A percentile compares a stretch with the other conserved stretches of the same genome.
Conservation (phyloP, 2,113 vertebrate genomes). For the Edolisoma coerulescens region DNA sequence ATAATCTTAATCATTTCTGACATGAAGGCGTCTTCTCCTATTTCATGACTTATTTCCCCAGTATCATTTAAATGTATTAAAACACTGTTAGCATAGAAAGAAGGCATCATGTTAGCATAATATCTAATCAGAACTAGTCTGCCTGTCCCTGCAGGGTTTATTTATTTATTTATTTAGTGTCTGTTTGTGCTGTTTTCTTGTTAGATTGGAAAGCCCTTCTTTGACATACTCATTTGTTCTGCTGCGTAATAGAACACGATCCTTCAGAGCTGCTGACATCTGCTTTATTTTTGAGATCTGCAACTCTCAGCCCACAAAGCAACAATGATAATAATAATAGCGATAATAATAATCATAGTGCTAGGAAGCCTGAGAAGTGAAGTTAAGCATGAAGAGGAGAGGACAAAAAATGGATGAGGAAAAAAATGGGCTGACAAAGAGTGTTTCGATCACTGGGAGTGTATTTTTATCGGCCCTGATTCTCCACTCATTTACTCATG, state of each 20-base stretch:
- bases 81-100: slow-evolving; percentile 66
- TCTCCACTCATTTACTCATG: background rate
- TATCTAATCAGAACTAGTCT: slow-evolving; percentile 72
- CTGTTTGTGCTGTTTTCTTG: slow-evolving; percentile 74
- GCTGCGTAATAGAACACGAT: slow-evolving; percentile 70
- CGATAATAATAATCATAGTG: slow-evolving; percentile 54
- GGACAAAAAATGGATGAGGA: background rate
- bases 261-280: slow-evolving; percentile 72
- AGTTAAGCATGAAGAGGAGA: slow-evolving; percentile 24
- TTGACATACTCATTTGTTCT: slow-evolving; percentile 79
- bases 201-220: slow-evolving; percentile 68
- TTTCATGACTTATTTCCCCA: slow-evolving; percentile 62
- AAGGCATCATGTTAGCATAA: slow-evolving; percentile 73
- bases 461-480: background rate
- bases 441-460: background rate
- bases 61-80: slow-evolving; percentile 73
- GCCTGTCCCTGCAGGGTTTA: slow-evolving; percentile 67
- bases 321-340: slow-evolving; percentile 67
- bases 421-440: background rate
- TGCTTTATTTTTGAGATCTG: slow-evolving; percentile 71
- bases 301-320: slow-evolving; percentile 63
- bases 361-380: slow-evolving; percentile 49
- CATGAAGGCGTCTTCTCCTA: slow-evolving; percentile 39
- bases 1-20: slow-evolving; percentile 66
- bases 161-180: slow-evolving; percentile 75